These are phyloP conservation scores for Rhinichthys osculus DNA, from an alignment of 2,797 vertebrate species.

Conservation along the genomic window DNA sequence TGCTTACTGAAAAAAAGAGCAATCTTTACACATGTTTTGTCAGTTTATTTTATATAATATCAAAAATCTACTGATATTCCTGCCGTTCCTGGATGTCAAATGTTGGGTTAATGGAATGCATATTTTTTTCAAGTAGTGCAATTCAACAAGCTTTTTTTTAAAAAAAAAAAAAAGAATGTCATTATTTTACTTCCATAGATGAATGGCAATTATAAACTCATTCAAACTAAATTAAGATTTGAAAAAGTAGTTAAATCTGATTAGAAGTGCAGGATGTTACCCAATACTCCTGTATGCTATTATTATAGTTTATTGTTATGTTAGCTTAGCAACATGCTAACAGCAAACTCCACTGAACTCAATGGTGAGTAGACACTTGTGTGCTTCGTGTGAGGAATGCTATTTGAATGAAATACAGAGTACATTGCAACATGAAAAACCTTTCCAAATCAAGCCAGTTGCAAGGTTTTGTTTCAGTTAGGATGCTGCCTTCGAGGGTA, in stretches of 20 bases:
- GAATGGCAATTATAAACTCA: not conserved
- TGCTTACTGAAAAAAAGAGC: too few species aligned
- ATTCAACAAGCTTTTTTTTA: too few species aligned
- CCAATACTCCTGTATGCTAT: not conserved
- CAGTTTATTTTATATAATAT: too few species aligned
- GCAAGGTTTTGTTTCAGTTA: not conserved
- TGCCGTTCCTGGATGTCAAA: too few species aligned
- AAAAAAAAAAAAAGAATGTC: too few species aligned
- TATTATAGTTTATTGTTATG: not conserved
- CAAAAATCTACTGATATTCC: too few species aligned
- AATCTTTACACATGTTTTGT: too few species aligned
- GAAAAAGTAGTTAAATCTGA: too few species aligned
- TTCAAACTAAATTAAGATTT: not conserved
- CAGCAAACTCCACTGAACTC: not conserved
- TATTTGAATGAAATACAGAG: not conserved
- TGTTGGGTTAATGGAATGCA: too few species aligned
- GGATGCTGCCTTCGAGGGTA: not conserved
- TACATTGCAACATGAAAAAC: not conserved
- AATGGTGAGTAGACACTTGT: too few species aligned
- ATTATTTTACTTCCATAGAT: not conserved
- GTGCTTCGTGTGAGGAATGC: not conserved
- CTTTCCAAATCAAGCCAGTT: not conserved
- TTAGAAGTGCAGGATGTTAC: not conserved
- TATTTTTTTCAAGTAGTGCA: too few species aligned
- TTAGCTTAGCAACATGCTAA: not conserved